phyloP scores from a whole-genome alignment of 2,888 invertebrate genomes.

The Standfussiana lucernea region DNA sequence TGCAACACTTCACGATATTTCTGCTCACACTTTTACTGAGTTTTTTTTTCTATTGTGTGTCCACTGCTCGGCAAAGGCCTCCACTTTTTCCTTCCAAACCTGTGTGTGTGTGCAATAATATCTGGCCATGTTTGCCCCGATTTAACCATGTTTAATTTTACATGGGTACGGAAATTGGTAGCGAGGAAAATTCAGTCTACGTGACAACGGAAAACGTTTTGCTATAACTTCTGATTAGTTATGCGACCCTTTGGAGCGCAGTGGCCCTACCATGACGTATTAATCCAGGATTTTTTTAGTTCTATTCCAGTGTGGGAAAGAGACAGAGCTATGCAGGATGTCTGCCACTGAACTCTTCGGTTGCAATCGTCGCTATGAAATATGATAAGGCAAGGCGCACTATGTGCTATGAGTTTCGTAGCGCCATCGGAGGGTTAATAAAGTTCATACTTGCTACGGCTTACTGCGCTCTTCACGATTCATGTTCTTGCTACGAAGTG shows the following conservation, averaged over 20 bases:
- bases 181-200: not conserved
- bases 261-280: no score
- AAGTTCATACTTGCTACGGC: constrained; percentile 1
- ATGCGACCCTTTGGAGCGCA: constrained; percentile 34
- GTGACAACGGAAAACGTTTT: not conserved
- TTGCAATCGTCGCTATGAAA: constrained; percentile 10
- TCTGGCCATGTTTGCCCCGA: no score
- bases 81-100: no score
- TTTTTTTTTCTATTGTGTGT: no score
- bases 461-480: not conserved
- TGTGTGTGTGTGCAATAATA: no score
- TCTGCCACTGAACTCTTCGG: constrained; percentile 28
- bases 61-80: no score
- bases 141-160: not conserved
- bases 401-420: constrained; percentile 10
- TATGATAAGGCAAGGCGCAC: not conserved
- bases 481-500: constrained; percentile 4
- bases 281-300: no score
- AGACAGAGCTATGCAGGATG: no score
- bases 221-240: not conserved
- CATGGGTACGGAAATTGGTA: not conserved
- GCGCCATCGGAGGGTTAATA: constrained; percentile 3
- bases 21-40: not conserved
- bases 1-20: not conserved
- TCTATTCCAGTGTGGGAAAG: no score